A percentile compares a stretch with the other conserved stretches of the same genome.
Evolutionary conservation across 2,888 invertebrate species (phyloP).

Genomic region (Nemoura dubitans): DNA sequence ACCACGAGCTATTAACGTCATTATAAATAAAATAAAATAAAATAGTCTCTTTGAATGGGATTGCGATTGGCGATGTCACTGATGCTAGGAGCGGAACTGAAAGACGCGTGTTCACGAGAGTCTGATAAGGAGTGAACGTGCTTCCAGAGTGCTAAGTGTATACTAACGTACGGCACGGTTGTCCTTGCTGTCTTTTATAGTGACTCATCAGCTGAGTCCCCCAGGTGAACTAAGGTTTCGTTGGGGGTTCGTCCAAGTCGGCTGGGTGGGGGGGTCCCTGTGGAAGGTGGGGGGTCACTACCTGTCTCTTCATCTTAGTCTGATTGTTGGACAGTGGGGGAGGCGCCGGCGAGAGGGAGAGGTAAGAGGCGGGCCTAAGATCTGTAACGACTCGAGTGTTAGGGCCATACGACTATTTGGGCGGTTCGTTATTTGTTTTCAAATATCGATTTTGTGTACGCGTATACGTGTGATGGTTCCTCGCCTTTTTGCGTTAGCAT

Average conservation of each 20-base stretch:
- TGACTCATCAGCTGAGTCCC: constrained; percentile 59
- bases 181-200: constrained; percentile 62
- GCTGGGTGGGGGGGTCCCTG: constrained; percentile 53
- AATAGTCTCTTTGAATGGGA: background rate
- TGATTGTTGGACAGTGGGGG: constrained; percentile 52
- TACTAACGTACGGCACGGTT: constrained; percentile 60
- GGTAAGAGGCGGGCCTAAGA: constrained; percentile 43
- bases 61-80: constrained; percentile 15
- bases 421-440: constrained; percentile 32
- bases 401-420: constrained; percentile 31
- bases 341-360: constrained; percentile 45
- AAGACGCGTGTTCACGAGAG: constrained; percentile 29
- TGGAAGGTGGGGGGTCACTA: constrained; percentile 56
- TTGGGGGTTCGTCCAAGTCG: constrained; percentile 39
- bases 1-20: constrained; percentile 26
- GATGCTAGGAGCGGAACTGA: constrained; percentile 27
- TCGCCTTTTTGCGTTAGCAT: background rate
- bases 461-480: background rate
- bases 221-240: constrained; percentile 48
- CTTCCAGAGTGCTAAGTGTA: constrained; percentile 59
- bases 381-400: constrained; percentile 37
- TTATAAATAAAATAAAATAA: background rate
- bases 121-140: constrained; percentile 51
- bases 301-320: constrained; percentile 54
- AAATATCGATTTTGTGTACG: background rate